phyloP scores from a whole-genome alignment of 2,888 invertebrate genomes.

The Mylabris sibirica region DNA sequence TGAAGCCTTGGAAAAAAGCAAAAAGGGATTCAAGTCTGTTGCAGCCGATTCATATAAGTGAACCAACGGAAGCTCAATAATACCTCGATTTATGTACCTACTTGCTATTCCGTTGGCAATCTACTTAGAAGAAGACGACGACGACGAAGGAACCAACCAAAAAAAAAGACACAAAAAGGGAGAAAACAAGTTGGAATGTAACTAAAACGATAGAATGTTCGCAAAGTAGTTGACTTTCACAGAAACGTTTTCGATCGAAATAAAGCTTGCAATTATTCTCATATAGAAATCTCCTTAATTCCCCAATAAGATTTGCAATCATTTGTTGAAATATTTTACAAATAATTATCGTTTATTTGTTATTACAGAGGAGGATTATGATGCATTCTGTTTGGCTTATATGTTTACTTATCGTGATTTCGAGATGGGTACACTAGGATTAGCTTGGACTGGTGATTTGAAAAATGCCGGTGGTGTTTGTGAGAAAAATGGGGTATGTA shows the following conservation, averaged over 20 bases:
- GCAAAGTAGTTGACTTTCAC: conserved; percentile 34
- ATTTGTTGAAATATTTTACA: neutral
- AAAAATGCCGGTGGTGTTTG: conserved; percentile 98
- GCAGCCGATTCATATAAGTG: conserved; percentile 34
- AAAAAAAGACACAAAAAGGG: neutral
- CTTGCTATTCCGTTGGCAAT: conserved; percentile 45
- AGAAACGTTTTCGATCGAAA: neutral
- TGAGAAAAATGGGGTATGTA: conserved; percentile 91
- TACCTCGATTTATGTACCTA: conserved; percentile 44
- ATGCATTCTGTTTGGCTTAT: conserved; percentile 97
- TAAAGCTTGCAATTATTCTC: too few relatives aligned
- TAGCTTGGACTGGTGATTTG: conserved; percentile 97
- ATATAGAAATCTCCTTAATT: too few relatives aligned
- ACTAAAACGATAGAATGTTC: conserved; percentile 39
- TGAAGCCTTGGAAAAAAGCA: neutral
- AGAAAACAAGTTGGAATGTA: conserved; percentile 35
- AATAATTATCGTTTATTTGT: conserved; percentile 15
- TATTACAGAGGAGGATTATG: conserved; percentile 92
- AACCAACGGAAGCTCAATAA: conserved; percentile 38
- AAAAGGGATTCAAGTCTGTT: conserved; percentile 14
- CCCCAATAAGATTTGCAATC: too few relatives aligned
- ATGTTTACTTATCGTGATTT: conserved; percentile 98
- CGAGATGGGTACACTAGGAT: conserved; percentile 93
- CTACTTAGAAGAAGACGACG: conserved; percentile 32
- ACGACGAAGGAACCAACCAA: neutral